Conservation (phyloP, 2,888 invertebrate species). For the Entomobrya multifasciata region DNA sequence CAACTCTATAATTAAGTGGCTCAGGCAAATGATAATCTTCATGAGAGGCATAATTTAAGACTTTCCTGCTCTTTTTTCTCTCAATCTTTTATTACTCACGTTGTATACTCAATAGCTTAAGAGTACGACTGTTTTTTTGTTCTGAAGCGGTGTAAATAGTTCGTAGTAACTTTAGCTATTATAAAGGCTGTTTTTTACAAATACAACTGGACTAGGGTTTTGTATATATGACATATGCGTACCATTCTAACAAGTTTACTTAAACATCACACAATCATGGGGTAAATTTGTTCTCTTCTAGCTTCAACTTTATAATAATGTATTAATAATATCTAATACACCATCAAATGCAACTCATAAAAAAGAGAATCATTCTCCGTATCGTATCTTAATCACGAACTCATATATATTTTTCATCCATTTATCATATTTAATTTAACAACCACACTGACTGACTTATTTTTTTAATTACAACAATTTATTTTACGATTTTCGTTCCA, state of each 20-base stretch:
- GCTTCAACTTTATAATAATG: not conserved
- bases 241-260: too few relatives aligned
- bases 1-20: slow-evolving; percentile 74
- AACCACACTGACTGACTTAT: slow-evolving; percentile 31
- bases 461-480: slow-evolving; percentile 38
- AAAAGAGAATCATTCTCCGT: slow-evolving; percentile 65
- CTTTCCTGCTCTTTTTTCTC: slow-evolving; percentile 62
- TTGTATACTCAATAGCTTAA: slow-evolving; percentile 36
- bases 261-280: too few relatives aligned
- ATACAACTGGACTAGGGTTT: not conserved
- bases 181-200: slow-evolving; percentile 13
- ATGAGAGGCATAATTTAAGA: slow-evolving; percentile 74
- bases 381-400: slow-evolving; percentile 70
- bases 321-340: slow-evolving; percentile 26
- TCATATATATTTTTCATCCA: slow-evolving; percentile 56
- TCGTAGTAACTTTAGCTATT: slow-evolving; percentile 24
- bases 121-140: not conserved
- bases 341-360: slow-evolving; percentile 30
- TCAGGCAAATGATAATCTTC: slow-evolving; percentile 75
- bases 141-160: slow-evolving; percentile 31
- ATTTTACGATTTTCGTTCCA: not conserved
- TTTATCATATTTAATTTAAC: not conserved
- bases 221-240: too few relatives aligned
- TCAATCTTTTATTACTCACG: slow-evolving; percentile 57
- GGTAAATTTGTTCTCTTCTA: not conserved